These are phyloP conservation scores for Typhlichthys eigenmanni DNA, from an alignment of 2,797 vertebrate species.

Conservation along the genomic window DNA sequence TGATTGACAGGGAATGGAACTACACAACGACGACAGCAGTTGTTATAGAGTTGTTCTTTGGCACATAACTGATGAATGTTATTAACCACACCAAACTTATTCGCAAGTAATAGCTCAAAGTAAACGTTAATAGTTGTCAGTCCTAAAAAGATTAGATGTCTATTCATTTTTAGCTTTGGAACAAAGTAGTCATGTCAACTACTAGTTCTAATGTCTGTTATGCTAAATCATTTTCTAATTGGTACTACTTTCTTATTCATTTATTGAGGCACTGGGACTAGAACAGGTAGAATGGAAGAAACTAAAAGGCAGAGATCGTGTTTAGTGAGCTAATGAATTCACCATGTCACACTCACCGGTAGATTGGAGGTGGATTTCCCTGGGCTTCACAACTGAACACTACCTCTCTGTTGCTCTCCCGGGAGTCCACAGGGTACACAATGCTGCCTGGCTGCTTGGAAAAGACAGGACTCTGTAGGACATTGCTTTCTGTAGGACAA, in stretches of 20 bases:
- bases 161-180: constrained; percentile 29
- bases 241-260: too few relatives aligned
- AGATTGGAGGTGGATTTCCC: constrained; percentile 85
- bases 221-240: not conserved
- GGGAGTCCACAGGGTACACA: constrained; percentile 88
- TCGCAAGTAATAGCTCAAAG: not conserved
- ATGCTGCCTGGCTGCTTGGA: constrained; percentile 90
- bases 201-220: not conserved
- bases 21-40: constrained; percentile 19
- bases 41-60: constrained; percentile 11
- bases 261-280: not conserved
- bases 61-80: too few relatives aligned
- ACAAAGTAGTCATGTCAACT: constrained; percentile 6
- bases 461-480: constrained; percentile 86
- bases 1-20: constrained; percentile 20
- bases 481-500: constrained; percentile 76
- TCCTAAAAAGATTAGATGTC: constrained; percentile 24
- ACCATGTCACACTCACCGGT: constrained; percentile 77
- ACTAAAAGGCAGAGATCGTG: not conserved
- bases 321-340: not conserved
- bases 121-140: not conserved
- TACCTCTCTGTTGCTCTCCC: constrained; percentile 90
- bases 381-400: constrained; percentile 91
- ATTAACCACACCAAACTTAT: not conserved
- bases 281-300: constrained; percentile 11